Evolutionary conservation across 2,113 vertebrate species (phyloP), one percentile per base, ranked within the genome.

Genomic region (Elgaria multicarinata): DNA sequence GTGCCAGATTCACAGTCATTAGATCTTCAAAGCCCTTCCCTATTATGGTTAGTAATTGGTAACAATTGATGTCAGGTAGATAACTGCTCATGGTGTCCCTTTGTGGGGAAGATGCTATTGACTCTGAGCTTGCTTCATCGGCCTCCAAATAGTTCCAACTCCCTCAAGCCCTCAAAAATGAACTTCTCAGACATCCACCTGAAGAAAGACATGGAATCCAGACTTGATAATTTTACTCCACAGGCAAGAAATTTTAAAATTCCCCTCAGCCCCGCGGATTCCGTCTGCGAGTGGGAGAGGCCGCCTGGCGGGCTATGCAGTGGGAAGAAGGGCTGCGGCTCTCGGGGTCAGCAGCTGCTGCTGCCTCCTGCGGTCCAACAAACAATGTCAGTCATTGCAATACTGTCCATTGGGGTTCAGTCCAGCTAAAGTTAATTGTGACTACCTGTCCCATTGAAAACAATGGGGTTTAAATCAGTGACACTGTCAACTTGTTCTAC

Each of bases 91-190:
- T 99, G 93, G 96, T 97, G 97, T 98, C 98, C 97, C 95, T 96
- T 89, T 93, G 97, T 33, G 98, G 98, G 95, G 97, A 97, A 78
- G 98, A 96, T 87, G 97, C 98, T 98, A 99, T 96, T 89, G 98
- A 98, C 96, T 99, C 99, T 91, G 96, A 97, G 96, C 98, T 99
- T 64, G 98, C 98, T 95, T 99, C 99, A 99, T 99, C 98, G 96
- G 98, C 96, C 99, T 99, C 46, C 46, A 50, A 50, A 50, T 50
- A 50, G 46, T 50, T 50, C 4, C 46, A 50, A 50, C 46, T 50
- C 46, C 46, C 46, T 8, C 46, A 50, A 50, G 46, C 46, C 46
- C 46, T 50, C 46, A 50, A 50, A 50, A 50, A 50, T 50, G 46
- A 50, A 50, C 4, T 8, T 50, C 46, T 50, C 46, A 50, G 46